Base-by-base conservation (phyloP, 2,113 vertebrate species). In the Callopanchax toddi region DNA sequence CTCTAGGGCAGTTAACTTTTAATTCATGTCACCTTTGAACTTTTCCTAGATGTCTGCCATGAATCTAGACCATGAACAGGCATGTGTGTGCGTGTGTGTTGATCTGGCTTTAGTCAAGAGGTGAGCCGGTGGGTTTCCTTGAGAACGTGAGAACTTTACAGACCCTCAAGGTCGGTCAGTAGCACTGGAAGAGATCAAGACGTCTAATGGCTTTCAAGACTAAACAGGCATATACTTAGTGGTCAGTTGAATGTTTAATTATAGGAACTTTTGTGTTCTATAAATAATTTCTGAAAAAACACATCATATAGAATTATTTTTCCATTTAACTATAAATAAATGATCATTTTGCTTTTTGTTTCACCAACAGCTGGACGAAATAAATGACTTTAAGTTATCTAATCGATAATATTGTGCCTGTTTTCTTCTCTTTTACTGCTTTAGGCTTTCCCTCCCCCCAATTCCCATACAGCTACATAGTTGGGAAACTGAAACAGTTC, bases 81-180 rank as follows among this genome's bases (percentile, higher is more conserved):
- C 22, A 1, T 52, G 32, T 56, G 58, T 51, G 44, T 65, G 52
- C 72, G 39, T 60, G 60, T 55, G 64, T 54, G 66, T 62, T 71
- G 76, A 64, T 80, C 71, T 83, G 70, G 64, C 52, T 65, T 65
- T 40, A 63, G 70, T 76, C 61, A 51, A 70, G 36, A 60, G 60
- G 77, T 3, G 37, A 42, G 50, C 50, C 7, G 32, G 46, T 57
- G 60, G 25, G 62, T 77, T 82, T 86, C 65, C 83, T 77, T 71
- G 61, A 86, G 82, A 86, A 89, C 39, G 86, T 89, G 85, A 89
- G 86, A 90, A 91, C 77, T 90, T 89, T 89, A 91, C 84, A 88
- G 86, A 87, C 66, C 55, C 64, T 78, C 77, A 76, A 86, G 88
- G 87, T 87, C 75, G 52, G 86, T 80, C 77, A 74, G 79, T 59